These are phyloP conservation scores for Salvator merianae DNA, from an alignment of 2,113 vertebrate genomes.

Conservation along the genomic window DNA sequence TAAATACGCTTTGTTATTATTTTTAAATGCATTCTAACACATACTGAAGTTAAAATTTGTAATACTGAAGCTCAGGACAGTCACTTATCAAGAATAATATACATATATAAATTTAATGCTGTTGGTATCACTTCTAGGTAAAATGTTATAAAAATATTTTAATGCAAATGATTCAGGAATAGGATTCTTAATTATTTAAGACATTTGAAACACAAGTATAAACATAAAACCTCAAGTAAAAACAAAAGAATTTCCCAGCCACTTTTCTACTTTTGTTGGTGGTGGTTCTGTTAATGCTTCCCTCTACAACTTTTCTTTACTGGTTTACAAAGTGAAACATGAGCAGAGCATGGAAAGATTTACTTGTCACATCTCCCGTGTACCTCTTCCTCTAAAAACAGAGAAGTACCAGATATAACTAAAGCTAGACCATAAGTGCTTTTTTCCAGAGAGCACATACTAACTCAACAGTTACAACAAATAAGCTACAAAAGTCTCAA, in stretches of 20 bases:
- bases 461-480: conserved; percentile 67
- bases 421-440: conserved; percentile 42
- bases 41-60: too few relatives aligned
- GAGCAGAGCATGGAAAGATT: conserved; percentile 27
- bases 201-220: neutral
- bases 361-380: neutral
- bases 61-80: too few relatives aligned
- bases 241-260: neutral
- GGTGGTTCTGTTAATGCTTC: neutral
- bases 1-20: too few relatives aligned
- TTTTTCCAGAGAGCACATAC: conserved; percentile 52
- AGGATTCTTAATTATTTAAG: too few relatives aligned
- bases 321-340: conserved; percentile 29
- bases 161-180: neutral
- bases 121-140: neutral
- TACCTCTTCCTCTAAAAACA: conserved; percentile 29
- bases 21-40: too few relatives aligned
- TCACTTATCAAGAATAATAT: too few relatives aligned
- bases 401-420: conserved; percentile 45
- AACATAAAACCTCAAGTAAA: too few relatives aligned
- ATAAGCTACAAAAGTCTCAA: conserved; percentile 46
- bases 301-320: conserved; percentile 11
- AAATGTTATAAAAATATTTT: neutral
- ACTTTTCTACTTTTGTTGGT: neutral
- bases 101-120: too few relatives aligned